phyloP scores from a whole-genome alignment of 2,888 invertebrate genomes.

The Chrysolina americana region DNA sequence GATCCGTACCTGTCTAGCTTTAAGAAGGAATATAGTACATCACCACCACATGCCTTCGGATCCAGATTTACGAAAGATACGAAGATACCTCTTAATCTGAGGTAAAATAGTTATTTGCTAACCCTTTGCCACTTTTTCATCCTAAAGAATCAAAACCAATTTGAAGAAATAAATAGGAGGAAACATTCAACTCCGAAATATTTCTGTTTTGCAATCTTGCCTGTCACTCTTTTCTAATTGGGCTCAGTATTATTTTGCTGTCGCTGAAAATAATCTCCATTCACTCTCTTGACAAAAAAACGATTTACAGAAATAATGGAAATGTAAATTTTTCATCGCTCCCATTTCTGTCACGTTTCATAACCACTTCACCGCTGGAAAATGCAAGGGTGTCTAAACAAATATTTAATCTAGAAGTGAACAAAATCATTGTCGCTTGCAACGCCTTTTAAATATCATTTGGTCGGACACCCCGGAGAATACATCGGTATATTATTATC shows the following conservation, averaged over 20 bases:
- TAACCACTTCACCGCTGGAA: constrained; percentile 31
- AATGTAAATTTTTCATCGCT: constrained; percentile 35
- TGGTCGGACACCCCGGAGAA: constrained; percentile 13
- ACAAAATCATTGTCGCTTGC: constrained; percentile 37
- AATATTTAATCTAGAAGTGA: constrained; percentile 41
- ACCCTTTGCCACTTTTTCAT: too few relatives aligned
- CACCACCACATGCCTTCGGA: too few relatives aligned
- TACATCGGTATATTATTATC: constrained; percentile 12
- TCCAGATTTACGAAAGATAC: too few relatives aligned
- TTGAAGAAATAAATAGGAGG: too few relatives aligned
- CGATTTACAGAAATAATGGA: constrained; percentile 29
- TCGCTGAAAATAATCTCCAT: not conserved
- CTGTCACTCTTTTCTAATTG: not conserved
- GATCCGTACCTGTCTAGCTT: too few relatives aligned
- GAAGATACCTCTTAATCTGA: too few relatives aligned
- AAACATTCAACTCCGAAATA: too few relatives aligned
- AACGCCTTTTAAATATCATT: constrained; percentile 27
- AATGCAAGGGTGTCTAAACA: constrained; percentile 39
- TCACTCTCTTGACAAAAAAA: constrained; percentile 24
- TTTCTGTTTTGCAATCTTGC: too few relatives aligned
- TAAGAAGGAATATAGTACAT: too few relatives aligned
- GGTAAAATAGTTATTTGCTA: too few relatives aligned
- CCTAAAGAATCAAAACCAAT: too few relatives aligned
- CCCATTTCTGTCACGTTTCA: constrained; percentile 26
- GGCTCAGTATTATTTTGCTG: not conserved